Evolutionary conservation across 2,113 vertebrate species (phyloP), one percentile per base, ranked within the genome.

Genomic region (Gila orcuttii): DNA sequence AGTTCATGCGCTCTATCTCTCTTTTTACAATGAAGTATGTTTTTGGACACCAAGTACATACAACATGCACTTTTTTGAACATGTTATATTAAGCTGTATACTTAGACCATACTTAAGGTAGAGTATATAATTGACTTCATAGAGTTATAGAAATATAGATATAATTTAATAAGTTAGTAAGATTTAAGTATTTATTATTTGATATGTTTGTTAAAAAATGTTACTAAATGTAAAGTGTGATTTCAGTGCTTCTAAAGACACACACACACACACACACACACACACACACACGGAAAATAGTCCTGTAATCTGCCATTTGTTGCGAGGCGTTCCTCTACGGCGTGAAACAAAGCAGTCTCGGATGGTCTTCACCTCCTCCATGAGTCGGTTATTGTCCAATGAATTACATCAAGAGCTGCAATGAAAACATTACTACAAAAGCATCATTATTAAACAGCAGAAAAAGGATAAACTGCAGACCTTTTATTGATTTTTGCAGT

Each of bases 321-420:
- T n/a, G 33, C 75, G 84, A 62, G 64, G 50, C 75, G 52, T 33
- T 25, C 25, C 55, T 73, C 50, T 88, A 52, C 81, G 11, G 45
- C 4, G 52, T 81, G 69, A 87, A 66, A 36, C 75, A 57, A 60
- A 73, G 77, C 42, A 39, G 15, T 85, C 81, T 86, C 77, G 77
- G 79, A 73, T 76, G 62, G 66, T 73, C 84, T 85, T 87, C 77
- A 83, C 81, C 73, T 89, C 83, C 15, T 55, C n/a, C 79, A 73
- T 59, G 82, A 85, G 85, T 85, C 78, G 64, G 74, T 85, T 78
- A 75, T 59, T 82, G 73, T 77, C 79, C 81, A 85, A 82, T 82
- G 62, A 87, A 75, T 87, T 45, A 62, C 73, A 73, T 21, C 2
- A 75, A 45, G 62, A 71, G 8, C 31, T 36, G 2, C 50, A 59